Percentiles rank a stretch among this genome's conserved stretches.
Evolutionary conservation across 35 echinoderm and acorn worm genomes (phyloP).

Genomic region (Diadema setosum): DNA sequence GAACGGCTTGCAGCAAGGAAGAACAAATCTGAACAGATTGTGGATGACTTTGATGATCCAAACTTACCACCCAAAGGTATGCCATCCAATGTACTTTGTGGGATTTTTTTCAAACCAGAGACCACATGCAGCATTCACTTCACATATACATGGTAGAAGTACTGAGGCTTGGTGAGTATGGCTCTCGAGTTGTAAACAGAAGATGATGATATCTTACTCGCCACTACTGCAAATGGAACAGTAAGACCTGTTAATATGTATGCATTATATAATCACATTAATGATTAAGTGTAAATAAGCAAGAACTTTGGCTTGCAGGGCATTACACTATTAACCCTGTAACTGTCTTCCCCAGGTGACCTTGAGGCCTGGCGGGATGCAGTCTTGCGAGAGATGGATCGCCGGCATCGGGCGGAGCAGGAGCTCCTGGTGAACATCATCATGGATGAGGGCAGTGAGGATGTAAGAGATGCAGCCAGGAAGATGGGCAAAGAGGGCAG

Average conservation of each 20-base stretch:
- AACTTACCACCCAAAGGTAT: slow-evolving; percentile 7
- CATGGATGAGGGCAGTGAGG: slow-evolving; percentile 88
- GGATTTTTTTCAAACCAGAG: no score
- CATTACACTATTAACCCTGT: no score
- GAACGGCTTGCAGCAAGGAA: slow-evolving; percentile 54
- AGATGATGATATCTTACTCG: no score
- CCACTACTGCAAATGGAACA: no score
- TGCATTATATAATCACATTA: no score
- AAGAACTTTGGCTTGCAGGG: no score
- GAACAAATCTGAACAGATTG: slow-evolving; percentile 1
- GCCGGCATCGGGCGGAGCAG: slow-evolving; percentile 48
- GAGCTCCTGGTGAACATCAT: slow-evolving; percentile 73
- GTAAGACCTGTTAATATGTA: no score
- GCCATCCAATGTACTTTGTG: background rate
- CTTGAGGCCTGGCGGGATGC: slow-evolving; percentile 57
- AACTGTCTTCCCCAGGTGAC: slow-evolving; percentile 70
- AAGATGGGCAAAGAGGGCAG: slow-evolving; percentile 62
- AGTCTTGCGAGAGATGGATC: slow-evolving; percentile 71
- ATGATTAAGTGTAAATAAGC: no score
- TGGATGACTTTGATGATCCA: background rate
- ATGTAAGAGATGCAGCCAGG: slow-evolving; percentile 82
- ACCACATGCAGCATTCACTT: no score
- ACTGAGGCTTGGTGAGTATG: no score
- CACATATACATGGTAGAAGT: no score
- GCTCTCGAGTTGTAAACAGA: no score